Evolutionary conservation across 2,797 vertebrate species (phyloP), one percentile per base, ranked within the genome.

Genomic region (Acrossocheilus wenchowensis): DNA sequence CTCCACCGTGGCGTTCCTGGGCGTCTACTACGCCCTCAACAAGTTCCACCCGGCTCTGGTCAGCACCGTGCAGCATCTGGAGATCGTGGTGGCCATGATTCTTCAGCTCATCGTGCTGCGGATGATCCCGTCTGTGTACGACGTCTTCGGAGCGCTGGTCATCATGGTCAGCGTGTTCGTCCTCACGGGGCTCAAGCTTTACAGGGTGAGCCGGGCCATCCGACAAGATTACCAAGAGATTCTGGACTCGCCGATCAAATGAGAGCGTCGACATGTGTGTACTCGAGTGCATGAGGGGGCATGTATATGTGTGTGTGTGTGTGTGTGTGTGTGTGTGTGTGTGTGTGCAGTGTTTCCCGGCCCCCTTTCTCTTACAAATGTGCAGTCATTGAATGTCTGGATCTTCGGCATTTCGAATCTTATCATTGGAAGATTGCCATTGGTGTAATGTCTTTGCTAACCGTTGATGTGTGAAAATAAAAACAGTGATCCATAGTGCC

Each of bases 11-110:
- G 98, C 98, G 2, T 99, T 99, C 92, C 94, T 99, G 21, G 98
- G 98, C 50, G 97, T 99, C 88, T 99, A 99, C 94, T 97, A 99
- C 0, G 97, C 98, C 88, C 95, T 99, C 82, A 97, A 97, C 94
- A 98, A 96, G 94, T 99, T 99, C 91, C 98, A 99, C 90, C 97
- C 98, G 0, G 98, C 98, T 83, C 93, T 99, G 94, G 98, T 99
- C 88, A 99, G 98, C 94, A 99, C 97, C 0, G 97, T 99, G 52
- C 98, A 99, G 92, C 98, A 99, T 92, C 93, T 99, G 81, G 98
- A 99, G 94, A 97, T 99, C 19, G 97, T 99, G 87, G 96, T 98
- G 0, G 97, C 98, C 87, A 99, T 99, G 98, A 92, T 97, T 85
- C 95, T 99, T 80, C 98, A 99, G 94, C 97, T 99, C 45, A 92